Conservation (phyloP, 2,113 vertebrate genomes). For the Siniperca knerii region DNA sequence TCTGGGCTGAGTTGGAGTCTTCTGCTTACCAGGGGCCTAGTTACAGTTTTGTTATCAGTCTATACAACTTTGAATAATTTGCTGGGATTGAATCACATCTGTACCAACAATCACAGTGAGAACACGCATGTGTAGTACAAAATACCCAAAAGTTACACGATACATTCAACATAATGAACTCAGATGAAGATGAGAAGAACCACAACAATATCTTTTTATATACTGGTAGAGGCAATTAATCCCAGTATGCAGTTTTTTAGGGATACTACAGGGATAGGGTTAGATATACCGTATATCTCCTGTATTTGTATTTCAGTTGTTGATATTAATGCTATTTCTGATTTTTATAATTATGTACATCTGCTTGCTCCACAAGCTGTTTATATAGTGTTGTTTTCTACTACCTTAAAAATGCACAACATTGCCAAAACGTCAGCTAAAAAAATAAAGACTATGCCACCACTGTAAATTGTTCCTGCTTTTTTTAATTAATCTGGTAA, state of each 20-base stretch:
- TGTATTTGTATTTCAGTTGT: background rate
- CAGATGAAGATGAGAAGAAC: background rate
- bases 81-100: background rate
- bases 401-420: background rate
- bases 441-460: too few species aligned
- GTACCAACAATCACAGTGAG: background rate
- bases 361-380: background rate
- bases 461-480: too few species aligned
- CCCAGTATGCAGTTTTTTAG: background rate
- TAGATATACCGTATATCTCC: too few species aligned
- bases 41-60: background rate
- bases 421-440: too few species aligned
- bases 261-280: too few species aligned
- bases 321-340: background rate
- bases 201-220: background rate
- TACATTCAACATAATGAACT: background rate
- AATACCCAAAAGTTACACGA: background rate
- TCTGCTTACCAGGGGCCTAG: background rate
- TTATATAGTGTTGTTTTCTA: background rate
- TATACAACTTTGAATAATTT: background rate
- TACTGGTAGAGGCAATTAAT: background rate
- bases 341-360: background rate
- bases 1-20: background rate
- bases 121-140: background rate
- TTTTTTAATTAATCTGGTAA: background rate